A percentile compares a stretch with the other conserved stretches of the same genome.
These are phyloP conservation scores for Nycticorax nycticorax DNA, from an alignment of 2,113 vertebrate species.

Conservation along the genomic window DNA sequence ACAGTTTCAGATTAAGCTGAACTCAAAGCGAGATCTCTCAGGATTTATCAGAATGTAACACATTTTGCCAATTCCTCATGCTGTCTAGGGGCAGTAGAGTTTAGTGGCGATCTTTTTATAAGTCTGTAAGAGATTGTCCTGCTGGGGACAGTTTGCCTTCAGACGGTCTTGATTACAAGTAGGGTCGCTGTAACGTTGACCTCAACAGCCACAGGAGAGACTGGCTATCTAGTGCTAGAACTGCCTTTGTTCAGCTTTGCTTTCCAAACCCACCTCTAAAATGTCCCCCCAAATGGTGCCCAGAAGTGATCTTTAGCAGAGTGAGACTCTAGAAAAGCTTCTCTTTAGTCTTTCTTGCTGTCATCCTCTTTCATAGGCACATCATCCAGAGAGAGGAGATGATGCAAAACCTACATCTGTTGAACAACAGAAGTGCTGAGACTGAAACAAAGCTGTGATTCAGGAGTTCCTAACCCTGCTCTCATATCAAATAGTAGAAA, in stretches of 20 bases:
- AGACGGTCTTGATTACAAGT: neutral
- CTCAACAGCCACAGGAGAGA: neutral
- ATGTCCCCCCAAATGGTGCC: neutral
- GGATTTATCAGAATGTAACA: neutral
- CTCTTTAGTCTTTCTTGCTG: neutral
- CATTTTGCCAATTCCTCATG: neutral
- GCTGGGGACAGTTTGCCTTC: neutral
- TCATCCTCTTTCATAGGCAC: neutral
- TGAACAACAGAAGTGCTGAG: fast-evolving
- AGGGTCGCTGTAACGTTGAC: neutral
- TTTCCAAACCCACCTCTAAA: neutral
- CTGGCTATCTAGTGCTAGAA: neutral
- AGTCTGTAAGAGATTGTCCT: neutral
- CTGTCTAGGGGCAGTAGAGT: neutral
- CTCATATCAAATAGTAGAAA: neutral
- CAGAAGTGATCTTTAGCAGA: neutral
- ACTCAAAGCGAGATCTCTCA: neutral
- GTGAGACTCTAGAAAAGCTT: neutral
- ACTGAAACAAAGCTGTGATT: neutral
- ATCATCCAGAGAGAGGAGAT: neutral
- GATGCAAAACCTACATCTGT: neutral
- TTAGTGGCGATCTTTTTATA: neutral
- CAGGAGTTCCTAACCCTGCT: neutral
- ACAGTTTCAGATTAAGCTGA: neutral
- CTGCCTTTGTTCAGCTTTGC: neutral